Conservation (phyloP, 2,888 invertebrate genomes). For the Agrotis ipsilon region DNA sequence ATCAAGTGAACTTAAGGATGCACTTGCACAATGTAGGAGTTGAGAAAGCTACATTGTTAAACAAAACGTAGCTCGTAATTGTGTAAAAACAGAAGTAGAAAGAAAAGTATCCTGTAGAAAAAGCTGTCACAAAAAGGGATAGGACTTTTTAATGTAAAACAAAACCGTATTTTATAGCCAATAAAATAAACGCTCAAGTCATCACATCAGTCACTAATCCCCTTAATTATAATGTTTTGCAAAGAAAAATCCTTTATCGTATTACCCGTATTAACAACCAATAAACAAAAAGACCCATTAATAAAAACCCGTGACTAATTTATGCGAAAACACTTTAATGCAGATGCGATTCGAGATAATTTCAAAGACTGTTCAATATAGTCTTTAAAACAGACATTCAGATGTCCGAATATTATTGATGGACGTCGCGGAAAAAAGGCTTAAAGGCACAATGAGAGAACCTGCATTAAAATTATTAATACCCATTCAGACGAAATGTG, state of each 20-base stretch:
- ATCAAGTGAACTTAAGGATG: constrained; percentile 30
- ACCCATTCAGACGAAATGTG: constrained; percentile 81
- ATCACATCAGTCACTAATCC: constrained; percentile 40
- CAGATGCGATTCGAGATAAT: constrained; percentile 81
- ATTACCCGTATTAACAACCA: constrained; percentile 50
- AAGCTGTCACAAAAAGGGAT: constrained; percentile 2
- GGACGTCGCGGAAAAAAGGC: constrained; percentile 84
- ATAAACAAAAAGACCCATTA: constrained; percentile 67
- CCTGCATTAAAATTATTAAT: constrained; percentile 89
- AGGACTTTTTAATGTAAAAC: constrained; percentile 2
- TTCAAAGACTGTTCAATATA: constrained; percentile 81
- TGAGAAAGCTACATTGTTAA: constrained; percentile 29
- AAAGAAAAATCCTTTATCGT: constrained; percentile 30
- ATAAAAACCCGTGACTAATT: constrained; percentile 76
- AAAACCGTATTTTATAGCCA: constrained; percentile 4
- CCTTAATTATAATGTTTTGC: constrained; percentile 36
- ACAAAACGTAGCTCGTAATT: background rate
- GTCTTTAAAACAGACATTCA: constrained; percentile 87
- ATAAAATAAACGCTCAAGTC: constrained; percentile 41
- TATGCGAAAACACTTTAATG: constrained; percentile 78
- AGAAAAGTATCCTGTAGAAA: background rate
- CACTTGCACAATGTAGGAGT: constrained; percentile 9
- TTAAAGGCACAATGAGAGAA: constrained; percentile 84
- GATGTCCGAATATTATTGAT: constrained; percentile 89
- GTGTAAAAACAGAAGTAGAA: background rate